These are phyloP conservation scores for Ostrea denselamellosa DNA, from an alignment of 1,140 invertebrate species.

Conservation along the genomic window DNA sequence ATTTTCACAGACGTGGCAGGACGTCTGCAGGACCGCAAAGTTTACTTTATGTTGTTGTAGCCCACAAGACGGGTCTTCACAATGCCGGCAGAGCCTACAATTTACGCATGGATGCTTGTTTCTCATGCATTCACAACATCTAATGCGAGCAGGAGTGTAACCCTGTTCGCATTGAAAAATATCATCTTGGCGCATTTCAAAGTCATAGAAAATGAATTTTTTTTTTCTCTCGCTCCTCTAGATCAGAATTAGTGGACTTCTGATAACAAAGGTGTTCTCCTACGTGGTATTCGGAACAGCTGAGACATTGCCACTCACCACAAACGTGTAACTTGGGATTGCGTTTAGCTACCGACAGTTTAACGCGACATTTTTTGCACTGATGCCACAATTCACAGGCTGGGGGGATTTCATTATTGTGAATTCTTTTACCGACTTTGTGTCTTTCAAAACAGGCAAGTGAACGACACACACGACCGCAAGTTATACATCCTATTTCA, in stretches of 20 bases:
- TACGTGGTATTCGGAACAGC: slow-evolving; percentile 27
- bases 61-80: not conserved
- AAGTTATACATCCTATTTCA: slow-evolving; percentile 22
- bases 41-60: no score
- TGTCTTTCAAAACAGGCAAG: slow-evolving; percentile 35
- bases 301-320: slow-evolving; percentile 44
- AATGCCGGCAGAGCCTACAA: not conserved
- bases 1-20: no score
- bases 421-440: not conserved
- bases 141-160: not conserved
- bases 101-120: not conserved
- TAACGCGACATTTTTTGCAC: slow-evolving; percentile 25
- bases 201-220: slow-evolving; percentile 45
- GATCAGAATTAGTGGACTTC: not conserved
- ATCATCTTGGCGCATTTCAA: slow-evolving; percentile 30
- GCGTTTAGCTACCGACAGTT: slow-evolving; percentile 20
- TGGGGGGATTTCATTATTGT: not conserved
- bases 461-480: not conserved
- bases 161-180: not conserved
- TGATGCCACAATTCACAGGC: slow-evolving; percentile 23
- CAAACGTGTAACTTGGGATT: slow-evolving; percentile 8
- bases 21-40: no score
- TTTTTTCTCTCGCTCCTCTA: not conserved
- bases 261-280: slow-evolving; percentile 43
- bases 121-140: not conserved